phyloP scores from a whole-genome alignment of 2,113 vertebrate genomes.

The Corythornis vintsioides region DNA sequence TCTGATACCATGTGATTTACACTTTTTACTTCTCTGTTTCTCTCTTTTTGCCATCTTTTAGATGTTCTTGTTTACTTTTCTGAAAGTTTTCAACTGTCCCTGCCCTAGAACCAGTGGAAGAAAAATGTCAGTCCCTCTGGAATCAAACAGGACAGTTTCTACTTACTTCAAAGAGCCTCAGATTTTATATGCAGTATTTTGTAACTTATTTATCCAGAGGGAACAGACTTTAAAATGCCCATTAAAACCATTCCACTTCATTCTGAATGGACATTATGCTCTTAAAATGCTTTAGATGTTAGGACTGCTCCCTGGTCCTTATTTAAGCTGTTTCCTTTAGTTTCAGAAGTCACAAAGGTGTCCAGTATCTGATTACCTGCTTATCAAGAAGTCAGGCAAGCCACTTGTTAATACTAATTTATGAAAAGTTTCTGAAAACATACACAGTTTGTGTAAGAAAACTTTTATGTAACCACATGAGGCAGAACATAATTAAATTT shows the following conservation, averaged over 20 bases:
- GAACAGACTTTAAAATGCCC: slow-evolving; percentile 23
- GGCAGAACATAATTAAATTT: not conserved
- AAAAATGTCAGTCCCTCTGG: not conserved
- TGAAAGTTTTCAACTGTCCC: not conserved
- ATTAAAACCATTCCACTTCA: not conserved
- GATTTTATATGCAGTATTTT: slow-evolving; percentile 21
- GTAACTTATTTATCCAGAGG: slow-evolving; percentile 17
- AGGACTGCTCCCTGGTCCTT: not conserved
- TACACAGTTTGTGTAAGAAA: not conserved
- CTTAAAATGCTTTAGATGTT: not conserved
- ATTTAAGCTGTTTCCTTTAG: not conserved
- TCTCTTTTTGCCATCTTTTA: slow-evolving; percentile 20
- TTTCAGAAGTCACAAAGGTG: slow-evolving; percentile 16
- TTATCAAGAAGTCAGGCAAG: not conserved
- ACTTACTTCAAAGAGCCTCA: slow-evolving; percentile 16
- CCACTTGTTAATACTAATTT: not conserved
- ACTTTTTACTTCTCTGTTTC: slow-evolving; percentile 27
- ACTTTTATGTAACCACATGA: not conserved
- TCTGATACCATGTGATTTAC: slow-evolving; percentile 49
- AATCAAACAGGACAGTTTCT: not conserved
- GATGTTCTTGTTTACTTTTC: slow-evolving; percentile 27
- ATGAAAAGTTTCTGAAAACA: not conserved
- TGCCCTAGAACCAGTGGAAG: not conserved
- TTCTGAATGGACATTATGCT: not conserved
- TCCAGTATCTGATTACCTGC: not conserved